A percentile compares a stretch with the other conserved stretches of the same genome.
phyloP scores from a whole-genome alignment of 2,797 vertebrate genomes.

The Graptemys geographica region DNA sequence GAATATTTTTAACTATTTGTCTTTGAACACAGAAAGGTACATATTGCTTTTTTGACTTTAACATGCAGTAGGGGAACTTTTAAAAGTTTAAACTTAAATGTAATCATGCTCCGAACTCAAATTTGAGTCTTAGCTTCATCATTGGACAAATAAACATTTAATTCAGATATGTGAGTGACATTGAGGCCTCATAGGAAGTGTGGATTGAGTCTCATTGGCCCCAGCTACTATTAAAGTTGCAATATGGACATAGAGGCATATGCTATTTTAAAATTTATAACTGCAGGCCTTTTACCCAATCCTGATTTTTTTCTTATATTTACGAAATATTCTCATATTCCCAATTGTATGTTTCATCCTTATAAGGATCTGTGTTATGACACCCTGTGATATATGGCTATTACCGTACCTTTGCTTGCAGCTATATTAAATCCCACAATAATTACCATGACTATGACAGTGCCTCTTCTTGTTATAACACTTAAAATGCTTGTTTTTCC shows the following conservation, averaged over 20 bases:
- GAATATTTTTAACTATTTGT: not conserved
- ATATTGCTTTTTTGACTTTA: not conserved
- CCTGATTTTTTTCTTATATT: not conserved
- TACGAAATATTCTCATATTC: not conserved
- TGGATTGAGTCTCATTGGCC: not conserved
- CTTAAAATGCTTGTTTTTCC: not conserved
- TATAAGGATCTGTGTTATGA: not conserved
- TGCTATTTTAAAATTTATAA: not conserved
- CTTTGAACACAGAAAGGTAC: not conserved
- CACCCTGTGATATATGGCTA: not conserved
- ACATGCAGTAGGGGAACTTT: not conserved
- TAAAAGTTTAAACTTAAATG: constrained; percentile 2
- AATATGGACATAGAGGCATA: not conserved
- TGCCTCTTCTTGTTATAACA: not conserved
- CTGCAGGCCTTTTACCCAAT: not conserved
- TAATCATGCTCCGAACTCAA: constrained; percentile 11
- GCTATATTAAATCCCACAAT: not conserved
- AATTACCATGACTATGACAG: not conserved
- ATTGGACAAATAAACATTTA: not conserved
- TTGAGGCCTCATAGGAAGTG: not conserved
- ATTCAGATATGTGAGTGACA: not conserved
- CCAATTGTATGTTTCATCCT: not conserved
- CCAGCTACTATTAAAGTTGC: not conserved
- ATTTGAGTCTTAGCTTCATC: constrained; percentile 26
- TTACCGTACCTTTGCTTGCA: not conserved